Conservation (phyloP, 2,888 invertebrate genomes). For the Tenodera sinensis region DNA sequence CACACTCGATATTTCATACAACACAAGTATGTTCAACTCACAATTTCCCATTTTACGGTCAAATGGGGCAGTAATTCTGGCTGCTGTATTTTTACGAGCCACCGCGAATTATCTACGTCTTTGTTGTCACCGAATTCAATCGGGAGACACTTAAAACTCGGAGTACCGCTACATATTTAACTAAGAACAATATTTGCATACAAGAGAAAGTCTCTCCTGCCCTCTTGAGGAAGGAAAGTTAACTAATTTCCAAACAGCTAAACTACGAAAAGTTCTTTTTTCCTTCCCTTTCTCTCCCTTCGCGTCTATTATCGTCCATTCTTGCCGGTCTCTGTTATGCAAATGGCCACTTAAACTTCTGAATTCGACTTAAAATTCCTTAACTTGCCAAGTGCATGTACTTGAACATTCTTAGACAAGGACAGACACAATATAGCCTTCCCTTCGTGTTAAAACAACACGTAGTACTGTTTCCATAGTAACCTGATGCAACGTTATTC, state of each 20-base stretch:
- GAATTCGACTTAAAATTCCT: neutral
- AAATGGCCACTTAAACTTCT: neutral
- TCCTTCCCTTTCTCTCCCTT: neutral
- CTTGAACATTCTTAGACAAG: neutral
- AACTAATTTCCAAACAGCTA: neutral
- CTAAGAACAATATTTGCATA: neutral
- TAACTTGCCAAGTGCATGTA: neutral
- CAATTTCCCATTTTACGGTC: neutral
- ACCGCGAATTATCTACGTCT: neutral
- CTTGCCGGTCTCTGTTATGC: neutral
- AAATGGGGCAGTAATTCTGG: neutral
- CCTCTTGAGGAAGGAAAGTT: neutral
- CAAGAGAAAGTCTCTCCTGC: neutral
- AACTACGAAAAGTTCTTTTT: neutral
- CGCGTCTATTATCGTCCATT: neutral
- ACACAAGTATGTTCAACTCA: too few species aligned
- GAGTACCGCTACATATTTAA: neutral
- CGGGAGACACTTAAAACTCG: neutral
- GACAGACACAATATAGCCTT: neutral
- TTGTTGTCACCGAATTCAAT: neutral
- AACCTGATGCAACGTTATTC: too few species aligned
- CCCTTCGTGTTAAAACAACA: neutral
- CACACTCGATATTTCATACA: neutral
- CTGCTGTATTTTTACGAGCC: neutral
- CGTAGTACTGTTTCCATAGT: too few species aligned